Conservation (phyloP, 2,888 invertebrate genomes). For the Doris montereyensis region DNA sequence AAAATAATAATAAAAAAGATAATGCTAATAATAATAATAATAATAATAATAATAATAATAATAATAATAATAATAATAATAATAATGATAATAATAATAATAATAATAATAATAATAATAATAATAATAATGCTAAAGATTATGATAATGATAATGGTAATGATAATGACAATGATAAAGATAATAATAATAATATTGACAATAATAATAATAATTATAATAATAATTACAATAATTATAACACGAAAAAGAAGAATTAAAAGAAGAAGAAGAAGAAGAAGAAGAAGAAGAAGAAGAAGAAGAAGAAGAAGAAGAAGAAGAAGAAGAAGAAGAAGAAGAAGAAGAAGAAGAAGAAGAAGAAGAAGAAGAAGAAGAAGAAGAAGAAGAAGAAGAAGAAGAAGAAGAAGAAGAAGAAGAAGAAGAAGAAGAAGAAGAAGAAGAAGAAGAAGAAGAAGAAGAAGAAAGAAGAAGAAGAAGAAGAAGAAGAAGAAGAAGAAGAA, state of each 20-base stretch:
- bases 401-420: conserved; percentile 2
- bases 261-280: neutral
- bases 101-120: neutral
- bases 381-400: neutral
- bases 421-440: neutral
- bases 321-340: neutral
- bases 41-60: neutral
- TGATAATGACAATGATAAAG: neutral
- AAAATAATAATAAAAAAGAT: neutral
- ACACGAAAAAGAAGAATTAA: neutral
- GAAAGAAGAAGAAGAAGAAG: neutral
- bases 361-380: neutral
- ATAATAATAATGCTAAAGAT: neutral
- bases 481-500: neutral
- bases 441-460: neutral
- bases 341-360: neutral
- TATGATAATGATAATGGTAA: neutral
- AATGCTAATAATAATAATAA: neutral
- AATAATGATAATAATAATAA: neutral
- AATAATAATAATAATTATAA: neutral
- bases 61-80: neutral
- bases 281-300: neutral
- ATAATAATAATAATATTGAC: neutral
- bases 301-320: neutral
- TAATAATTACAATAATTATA: neutral